Evolutionary conservation across 2,113 vertebrate species (phyloP).

Genomic region (Narcine bancroftii): DNA sequence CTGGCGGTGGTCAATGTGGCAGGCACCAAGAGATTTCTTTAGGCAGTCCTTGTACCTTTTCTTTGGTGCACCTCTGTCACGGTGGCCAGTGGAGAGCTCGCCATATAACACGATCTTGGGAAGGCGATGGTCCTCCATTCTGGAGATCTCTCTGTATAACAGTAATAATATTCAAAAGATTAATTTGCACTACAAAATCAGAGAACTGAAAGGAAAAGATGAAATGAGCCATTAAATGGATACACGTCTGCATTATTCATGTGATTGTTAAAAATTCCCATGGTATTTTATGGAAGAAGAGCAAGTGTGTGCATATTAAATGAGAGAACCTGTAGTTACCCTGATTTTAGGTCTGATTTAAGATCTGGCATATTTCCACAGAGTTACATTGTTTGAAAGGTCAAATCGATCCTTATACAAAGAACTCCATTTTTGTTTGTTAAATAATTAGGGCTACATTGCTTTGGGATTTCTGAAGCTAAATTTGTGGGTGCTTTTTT

Average conservation of each 20-base stretch:
- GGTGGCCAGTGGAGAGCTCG: too few relatives aligned
- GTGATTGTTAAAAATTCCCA: too few relatives aligned
- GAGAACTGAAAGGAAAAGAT: not conserved
- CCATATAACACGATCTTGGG: too few relatives aligned
- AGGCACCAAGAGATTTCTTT: too few relatives aligned
- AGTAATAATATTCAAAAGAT: not conserved
- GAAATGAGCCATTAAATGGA: not conserved
- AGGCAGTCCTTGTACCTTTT: too few relatives aligned
- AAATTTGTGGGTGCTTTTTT: not conserved
- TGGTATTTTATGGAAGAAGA: not conserved
- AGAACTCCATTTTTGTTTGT: not conserved
- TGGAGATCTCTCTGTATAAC: not conserved
- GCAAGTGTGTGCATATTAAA: not conserved
- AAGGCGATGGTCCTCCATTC: too few relatives aligned
- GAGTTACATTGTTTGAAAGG: not conserved
- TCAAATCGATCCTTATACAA: not conserved
- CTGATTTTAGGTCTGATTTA: constrained; percentile 6
- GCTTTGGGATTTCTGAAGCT: not conserved
- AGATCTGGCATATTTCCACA: not conserved
- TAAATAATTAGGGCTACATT: not conserved
- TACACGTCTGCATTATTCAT: not conserved
- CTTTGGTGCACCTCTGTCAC: too few relatives aligned
- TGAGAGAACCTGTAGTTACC: not conserved
- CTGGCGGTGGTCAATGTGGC: too few relatives aligned
- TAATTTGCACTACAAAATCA: not conserved